These are phyloP conservation scores for Adineta ricciae DNA, from an alignment of 2,888 invertebrate species.

Conservation along the genomic window DNA sequence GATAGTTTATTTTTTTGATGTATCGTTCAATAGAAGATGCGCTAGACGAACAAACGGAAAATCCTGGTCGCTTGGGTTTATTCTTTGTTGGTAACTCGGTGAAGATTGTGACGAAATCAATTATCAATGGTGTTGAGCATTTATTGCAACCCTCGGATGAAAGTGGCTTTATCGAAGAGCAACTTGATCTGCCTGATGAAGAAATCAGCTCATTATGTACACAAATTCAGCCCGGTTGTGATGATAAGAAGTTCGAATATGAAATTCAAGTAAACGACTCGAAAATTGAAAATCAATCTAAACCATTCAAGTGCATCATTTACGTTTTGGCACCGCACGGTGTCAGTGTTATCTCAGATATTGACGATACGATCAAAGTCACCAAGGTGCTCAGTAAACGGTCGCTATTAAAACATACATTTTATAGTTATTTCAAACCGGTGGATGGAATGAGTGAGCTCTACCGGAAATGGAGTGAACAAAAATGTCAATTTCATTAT, in stretches of 20 bases:
- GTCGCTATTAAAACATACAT: not conserved
- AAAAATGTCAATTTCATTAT: conserved; percentile 5
- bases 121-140: conserved; percentile 10
- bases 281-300: not conserved
- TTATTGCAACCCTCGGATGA: not conserved
- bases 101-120: not conserved
- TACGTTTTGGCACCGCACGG: not conserved
- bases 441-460: not conserved
- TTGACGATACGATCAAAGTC: conserved; percentile 13
- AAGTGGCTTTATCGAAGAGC: not conserved
- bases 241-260: conserved; percentile 4
- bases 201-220: not conserved
- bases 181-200: not conserved
- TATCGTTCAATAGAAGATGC: not conserved
- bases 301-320: not conserved
- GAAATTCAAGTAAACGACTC: not conserved
- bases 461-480: not conserved
- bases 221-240: not conserved
- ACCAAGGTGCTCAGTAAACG: not conserved
- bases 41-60: not conserved
- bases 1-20: not conserved
- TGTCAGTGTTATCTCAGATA: not conserved
- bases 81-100: conserved; percentile 6
- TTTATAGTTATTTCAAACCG: not conserved
- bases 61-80: conserved; percentile 5